These are phyloP conservation scores for Atta colombica DNA, from an alignment of 1,140 invertebrate species.

Conservation along the genomic window DNA sequence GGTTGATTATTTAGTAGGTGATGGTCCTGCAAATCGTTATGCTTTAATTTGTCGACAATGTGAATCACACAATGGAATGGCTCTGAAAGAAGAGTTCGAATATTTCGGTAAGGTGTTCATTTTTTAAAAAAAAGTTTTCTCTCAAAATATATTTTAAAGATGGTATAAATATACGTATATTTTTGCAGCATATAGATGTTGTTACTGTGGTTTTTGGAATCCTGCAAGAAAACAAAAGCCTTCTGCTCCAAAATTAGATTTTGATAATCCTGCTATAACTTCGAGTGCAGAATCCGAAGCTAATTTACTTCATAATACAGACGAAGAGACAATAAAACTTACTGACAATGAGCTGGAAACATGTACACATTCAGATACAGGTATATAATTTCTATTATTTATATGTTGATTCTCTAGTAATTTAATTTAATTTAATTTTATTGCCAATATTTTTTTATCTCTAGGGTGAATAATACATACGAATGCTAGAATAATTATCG, in stretches of 20 bases:
- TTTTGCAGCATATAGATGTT: slow-evolving; percentile 92
- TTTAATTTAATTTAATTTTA: background rate
- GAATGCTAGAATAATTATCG: background rate
- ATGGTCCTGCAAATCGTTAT: slow-evolving; percentile 97
- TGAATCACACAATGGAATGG: slow-evolving; percentile 98
- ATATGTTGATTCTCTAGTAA: background rate
- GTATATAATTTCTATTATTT: slow-evolving; percentile 48
- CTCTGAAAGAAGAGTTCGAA: slow-evolving; percentile 98
- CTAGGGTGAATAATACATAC: slow-evolving; percentile 12
- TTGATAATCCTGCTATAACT: background rate
- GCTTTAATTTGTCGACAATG: slow-evolving; percentile 98
- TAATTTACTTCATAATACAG: background rate
- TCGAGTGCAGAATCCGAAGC: slow-evolving; percentile 23
- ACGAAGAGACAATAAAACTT: slow-evolving; percentile 15
- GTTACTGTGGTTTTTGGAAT: slow-evolving; percentile 95
- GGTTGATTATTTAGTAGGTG: slow-evolving; percentile 97
- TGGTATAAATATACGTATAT: slow-evolving; percentile 26
- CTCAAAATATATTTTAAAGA: slow-evolving; percentile 2
- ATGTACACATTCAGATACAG: slow-evolving; percentile 72
- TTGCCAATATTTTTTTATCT: background rate
- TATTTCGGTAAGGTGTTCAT: slow-evolving; percentile 89
- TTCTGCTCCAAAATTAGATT: slow-evolving; percentile 89
- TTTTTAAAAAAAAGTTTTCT: slow-evolving; percentile 13
- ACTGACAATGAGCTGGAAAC: slow-evolving; percentile 18
- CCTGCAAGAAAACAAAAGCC: slow-evolving; percentile 94